phyloP scores from a whole-genome alignment of 2,113 vertebrate genomes.

The Sander lucioperca region DNA sequence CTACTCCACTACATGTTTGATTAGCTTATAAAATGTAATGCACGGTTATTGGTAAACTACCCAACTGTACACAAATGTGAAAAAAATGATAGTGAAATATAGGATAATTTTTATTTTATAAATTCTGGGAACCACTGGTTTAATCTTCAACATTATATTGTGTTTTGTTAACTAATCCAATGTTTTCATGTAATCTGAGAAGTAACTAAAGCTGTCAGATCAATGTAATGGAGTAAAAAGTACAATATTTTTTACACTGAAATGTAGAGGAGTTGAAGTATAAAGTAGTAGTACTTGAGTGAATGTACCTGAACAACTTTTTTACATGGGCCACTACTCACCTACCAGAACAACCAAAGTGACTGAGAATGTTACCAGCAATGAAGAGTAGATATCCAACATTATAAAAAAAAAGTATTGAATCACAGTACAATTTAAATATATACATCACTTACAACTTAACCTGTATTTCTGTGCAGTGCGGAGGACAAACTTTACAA shows the following conservation, averaged over 20 bases:
- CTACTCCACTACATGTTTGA: no score
- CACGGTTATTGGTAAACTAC: no score
- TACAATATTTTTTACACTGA: not conserved
- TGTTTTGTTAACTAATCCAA: not conserved
- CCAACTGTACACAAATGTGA: no score
- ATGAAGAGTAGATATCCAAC: constrained; percentile 36
- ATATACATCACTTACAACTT: not conserved
- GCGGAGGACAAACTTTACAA: constrained; percentile 48
- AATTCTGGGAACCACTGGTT: not conserved
- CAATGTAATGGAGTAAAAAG: not conserved
- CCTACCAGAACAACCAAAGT: constrained; percentile 60
- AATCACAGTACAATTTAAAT: not conserved
- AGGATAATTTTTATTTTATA: not conserved
- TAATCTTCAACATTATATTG: not conserved
- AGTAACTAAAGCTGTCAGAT: not conserved
- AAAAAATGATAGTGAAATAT: not conserved
- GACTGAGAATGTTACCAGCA: constrained; percentile 53
- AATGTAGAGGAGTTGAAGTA: not conserved
- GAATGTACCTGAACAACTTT: not conserved
- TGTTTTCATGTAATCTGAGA: not conserved
- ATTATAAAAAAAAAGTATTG: not conserved
- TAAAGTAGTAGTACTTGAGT: not conserved
- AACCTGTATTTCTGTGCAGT: constrained; percentile 34
- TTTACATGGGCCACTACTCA: constrained; percentile 55
- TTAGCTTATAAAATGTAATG: no score